Evolutionary conservation across 2,797 vertebrate genomes (phyloP).

Genomic region (Ptychobarbus kaznakovi): DNA sequence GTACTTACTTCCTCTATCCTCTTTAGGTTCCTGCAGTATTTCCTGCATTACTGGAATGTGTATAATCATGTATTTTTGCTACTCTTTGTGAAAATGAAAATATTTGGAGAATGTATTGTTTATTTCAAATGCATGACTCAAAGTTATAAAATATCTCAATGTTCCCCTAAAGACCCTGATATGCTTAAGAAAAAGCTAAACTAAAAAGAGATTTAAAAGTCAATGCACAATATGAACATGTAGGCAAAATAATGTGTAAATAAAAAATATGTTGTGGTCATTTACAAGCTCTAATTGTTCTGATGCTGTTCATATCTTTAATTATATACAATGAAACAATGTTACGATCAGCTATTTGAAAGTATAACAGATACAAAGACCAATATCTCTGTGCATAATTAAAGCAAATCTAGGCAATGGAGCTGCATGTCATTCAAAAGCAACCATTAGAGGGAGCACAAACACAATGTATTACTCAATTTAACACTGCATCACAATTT

Average conservation of each 20-base stretch:
- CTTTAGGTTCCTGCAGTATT: neutral
- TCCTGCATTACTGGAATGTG: neutral
- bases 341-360: neutral
- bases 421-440: neutral
- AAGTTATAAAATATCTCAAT: neutral
- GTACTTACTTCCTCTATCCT: neutral
- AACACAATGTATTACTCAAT: conserved; percentile 50
- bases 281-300: neutral
- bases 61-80: neutral
- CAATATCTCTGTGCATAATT: neutral
- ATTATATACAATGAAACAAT: neutral
- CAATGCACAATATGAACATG: neutral
- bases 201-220: neutral
- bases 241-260: neutral
- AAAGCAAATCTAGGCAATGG: neutral
- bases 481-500: too few relatives aligned
- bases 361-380: neutral
- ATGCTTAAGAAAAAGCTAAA: neutral
- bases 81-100: neutral
- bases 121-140: neutral
- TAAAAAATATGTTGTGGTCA: neutral
- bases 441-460: conserved; percentile 73
- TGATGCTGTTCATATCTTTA: neutral
- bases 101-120: neutral
- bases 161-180: neutral